These are phyloP conservation scores for Ommatoiulus sabulosus DNA, from an alignment of 2,888 invertebrate species.

Conservation along the genomic window DNA sequence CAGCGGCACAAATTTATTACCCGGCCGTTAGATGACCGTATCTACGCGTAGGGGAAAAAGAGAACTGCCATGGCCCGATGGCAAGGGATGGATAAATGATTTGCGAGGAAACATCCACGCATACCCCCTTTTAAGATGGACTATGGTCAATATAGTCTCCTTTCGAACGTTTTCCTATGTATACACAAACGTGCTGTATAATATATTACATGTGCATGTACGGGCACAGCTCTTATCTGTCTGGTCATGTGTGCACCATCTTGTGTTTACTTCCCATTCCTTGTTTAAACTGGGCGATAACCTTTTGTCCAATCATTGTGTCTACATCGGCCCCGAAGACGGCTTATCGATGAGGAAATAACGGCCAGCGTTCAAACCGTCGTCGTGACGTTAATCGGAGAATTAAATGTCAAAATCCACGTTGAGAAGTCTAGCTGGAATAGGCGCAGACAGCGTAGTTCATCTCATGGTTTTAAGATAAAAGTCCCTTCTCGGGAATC, in stretches of 20 bases:
- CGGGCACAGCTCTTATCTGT: not conserved
- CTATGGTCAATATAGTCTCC: constrained; percentile 29
- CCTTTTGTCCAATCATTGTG: constrained; percentile 43
- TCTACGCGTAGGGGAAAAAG: not conserved
- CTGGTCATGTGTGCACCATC: constrained; percentile 29
- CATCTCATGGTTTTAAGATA: not conserved
- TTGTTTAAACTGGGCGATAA: constrained; percentile 40
- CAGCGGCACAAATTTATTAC: constrained; percentile 10
- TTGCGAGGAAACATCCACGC: not conserved
- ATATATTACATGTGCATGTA: not conserved
- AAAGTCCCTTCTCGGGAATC: not conserved
- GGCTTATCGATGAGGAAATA: not conserved
- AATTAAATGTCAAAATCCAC: not conserved
- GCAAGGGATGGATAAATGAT: not conserved
- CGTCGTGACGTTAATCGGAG: not conserved
- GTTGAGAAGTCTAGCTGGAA: not conserved
- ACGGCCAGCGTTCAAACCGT: not conserved
- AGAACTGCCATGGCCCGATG: not conserved
- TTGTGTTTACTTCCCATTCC: constrained; percentile 11
- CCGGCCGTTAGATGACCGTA: not conserved
- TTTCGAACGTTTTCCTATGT: constrained; percentile 15
- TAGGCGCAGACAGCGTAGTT: not conserved
- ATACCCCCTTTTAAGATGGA: constrained; percentile 3
- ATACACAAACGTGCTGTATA: not conserved
- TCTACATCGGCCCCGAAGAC: not conserved